A percentile compares a stretch with the other conserved stretches of the same genome.
Conservation (phyloP, 2,113 vertebrate species). For the Tragelaphus imberbis region DNA sequence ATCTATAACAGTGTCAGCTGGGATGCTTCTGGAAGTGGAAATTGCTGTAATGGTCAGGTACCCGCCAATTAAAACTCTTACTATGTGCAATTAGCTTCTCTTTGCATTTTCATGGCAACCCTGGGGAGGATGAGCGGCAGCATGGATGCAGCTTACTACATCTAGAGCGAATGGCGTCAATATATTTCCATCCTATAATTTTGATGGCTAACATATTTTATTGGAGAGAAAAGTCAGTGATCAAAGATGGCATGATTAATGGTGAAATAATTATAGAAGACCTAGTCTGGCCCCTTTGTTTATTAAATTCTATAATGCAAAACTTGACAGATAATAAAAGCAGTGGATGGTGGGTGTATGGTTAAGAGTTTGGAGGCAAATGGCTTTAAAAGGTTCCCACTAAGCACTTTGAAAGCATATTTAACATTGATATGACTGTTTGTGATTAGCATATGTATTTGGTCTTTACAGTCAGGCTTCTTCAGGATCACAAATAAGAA, state of each 20-base stretch:
- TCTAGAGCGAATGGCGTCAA: not conserved
- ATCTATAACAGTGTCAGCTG: slow-evolving; percentile 74
- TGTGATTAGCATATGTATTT: not conserved
- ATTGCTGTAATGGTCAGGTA: slow-evolving; percentile 75
- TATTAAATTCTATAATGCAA: slow-evolving; percentile 7
- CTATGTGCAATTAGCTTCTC: slow-evolving; percentile 73
- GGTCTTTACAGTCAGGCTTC: not conserved
- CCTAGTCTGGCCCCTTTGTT: not conserved
- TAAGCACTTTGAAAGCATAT: not conserved
- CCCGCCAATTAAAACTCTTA: slow-evolving; percentile 76
- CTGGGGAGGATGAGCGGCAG: not conserved
- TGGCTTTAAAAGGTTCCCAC: not conserved
- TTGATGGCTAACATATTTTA: not conserved
- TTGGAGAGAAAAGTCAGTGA: not conserved
- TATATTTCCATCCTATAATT: not conserved
- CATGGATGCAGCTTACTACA: not conserved
- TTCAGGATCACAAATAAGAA: not conserved
- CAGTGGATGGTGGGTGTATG: not conserved
- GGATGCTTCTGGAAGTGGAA: slow-evolving; percentile 76
- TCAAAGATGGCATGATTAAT: not conserved
- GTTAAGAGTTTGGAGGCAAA: not conserved
- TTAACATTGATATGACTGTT: not conserved
- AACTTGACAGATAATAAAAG: not conserved
- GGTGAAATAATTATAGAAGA: not conserved
- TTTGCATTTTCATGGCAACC: slow-evolving; percentile 49